phyloP scores from a whole-genome alignment of 2,797 vertebrate genomes.

The Phrynocephalus guinanensis region DNA sequence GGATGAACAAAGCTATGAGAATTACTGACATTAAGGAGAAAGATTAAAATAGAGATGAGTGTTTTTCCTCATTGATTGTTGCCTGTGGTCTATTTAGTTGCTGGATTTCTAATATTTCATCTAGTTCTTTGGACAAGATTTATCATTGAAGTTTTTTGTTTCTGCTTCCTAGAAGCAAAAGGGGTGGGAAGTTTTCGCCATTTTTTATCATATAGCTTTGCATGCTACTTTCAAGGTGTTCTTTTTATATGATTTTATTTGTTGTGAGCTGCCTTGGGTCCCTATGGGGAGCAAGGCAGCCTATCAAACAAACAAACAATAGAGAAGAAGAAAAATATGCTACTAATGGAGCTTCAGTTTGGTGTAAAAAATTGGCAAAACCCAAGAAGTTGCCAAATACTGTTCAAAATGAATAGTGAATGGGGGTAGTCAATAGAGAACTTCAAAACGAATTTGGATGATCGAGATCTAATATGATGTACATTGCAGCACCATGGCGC shows the following conservation, averaged over 20 bases:
- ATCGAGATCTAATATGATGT: background rate
- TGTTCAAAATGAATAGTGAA: background rate
- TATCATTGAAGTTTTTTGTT: background rate
- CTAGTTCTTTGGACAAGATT: background rate
- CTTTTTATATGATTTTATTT: no score
- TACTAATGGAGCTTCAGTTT: slow-evolving; percentile 10
- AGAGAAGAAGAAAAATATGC: slow-evolving; percentile 31
- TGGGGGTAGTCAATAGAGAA: rapidly evolving
- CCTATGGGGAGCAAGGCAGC: no score
- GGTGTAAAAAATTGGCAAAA: slow-evolving; percentile 14
- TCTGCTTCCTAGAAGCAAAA: background rate
- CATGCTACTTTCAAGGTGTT: no score
- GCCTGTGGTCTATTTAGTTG: slow-evolving; percentile 28
- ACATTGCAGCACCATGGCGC: background rate
- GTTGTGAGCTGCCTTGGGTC: no score
- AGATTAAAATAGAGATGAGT: slow-evolving; percentile 23
- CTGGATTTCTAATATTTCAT: slow-evolving; percentile 27
- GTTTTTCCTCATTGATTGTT: slow-evolving; percentile 28
- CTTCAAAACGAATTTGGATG: background rate
- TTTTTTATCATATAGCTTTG: background rate
- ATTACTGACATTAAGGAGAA: background rate
- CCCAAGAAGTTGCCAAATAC: background rate
- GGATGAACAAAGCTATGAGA: background rate
- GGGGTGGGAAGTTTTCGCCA: no score
- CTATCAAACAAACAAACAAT: background rate